These are phyloP conservation scores for Parelbella ahira DNA, from an alignment of 2,888 invertebrate species.

Conservation along the genomic window DNA sequence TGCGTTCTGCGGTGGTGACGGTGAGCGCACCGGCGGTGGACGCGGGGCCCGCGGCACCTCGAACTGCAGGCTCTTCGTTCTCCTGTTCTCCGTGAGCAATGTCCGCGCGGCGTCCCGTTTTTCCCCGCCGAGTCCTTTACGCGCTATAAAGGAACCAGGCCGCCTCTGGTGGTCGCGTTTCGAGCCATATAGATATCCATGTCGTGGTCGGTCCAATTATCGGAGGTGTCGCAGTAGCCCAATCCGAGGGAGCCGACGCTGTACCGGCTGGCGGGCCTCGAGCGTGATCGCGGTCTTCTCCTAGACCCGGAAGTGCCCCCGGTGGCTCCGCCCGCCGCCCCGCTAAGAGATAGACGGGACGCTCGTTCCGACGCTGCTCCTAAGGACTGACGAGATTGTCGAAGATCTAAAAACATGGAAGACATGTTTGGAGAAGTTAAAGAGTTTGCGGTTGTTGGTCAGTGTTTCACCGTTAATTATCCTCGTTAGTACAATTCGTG, in stretches of 20 bases:
- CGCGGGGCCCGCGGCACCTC: constrained; percentile 46
- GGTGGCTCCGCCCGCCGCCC: constrained; percentile 82
- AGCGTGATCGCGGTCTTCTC: constrained; percentile 88
- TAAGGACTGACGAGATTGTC: constrained; percentile 92
- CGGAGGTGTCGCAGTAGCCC: constrained; percentile 93
- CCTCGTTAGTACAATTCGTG: too few species aligned
- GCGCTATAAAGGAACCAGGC: constrained; percentile 89
- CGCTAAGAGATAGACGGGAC: constrained; percentile 87
- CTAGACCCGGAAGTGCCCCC: constrained; percentile 83
- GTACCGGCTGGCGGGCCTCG: constrained; percentile 89
- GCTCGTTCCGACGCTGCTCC: constrained; percentile 91
- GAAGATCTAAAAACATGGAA: constrained; percentile 81
- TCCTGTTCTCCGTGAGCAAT: constrained; percentile 40
- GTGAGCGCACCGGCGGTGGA: constrained; percentile 31
- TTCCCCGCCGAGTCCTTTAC: constrained; percentile 47
- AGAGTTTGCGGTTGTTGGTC: too few species aligned
- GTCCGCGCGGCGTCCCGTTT: constrained; percentile 41
- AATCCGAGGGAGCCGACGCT: constrained; percentile 90
- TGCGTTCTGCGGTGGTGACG: constrained; percentile 28
- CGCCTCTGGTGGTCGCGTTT: constrained; percentile 92
- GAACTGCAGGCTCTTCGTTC: constrained; percentile 45
- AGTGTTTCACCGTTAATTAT: too few species aligned
- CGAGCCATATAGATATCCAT: constrained; percentile 97
- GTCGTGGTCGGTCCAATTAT: constrained; percentile 97
- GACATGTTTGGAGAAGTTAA: constrained; percentile 14